phyloP scores from a whole-genome alignment of 1,140 invertebrate species.

The Mya arenaria region DNA sequence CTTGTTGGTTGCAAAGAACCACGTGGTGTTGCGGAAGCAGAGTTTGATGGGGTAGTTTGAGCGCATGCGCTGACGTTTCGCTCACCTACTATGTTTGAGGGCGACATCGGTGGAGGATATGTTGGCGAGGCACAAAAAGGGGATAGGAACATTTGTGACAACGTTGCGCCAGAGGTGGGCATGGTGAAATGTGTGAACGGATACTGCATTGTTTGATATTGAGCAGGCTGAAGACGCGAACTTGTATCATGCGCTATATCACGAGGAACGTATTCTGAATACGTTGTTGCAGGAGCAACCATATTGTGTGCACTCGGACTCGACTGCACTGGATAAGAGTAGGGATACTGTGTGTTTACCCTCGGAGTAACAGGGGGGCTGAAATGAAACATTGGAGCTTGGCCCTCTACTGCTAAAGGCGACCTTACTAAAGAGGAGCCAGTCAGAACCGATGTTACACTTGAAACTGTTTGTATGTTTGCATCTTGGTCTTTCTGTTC shows the following conservation, averaged over 20 bases:
- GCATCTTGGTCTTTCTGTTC: constrained; percentile 64
- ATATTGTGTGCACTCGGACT: constrained; percentile 21
- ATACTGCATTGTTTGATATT: constrained; percentile 66
- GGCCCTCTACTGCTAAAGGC: constrained; percentile 63
- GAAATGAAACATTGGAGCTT: constrained; percentile 70
- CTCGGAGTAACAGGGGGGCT: constrained; percentile 72
- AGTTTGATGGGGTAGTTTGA: too few relatives aligned
- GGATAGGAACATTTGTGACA: constrained; percentile 70
- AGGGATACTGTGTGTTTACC: constrained; percentile 39
- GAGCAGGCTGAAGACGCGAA: constrained; percentile 50
- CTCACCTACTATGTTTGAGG: too few relatives aligned
- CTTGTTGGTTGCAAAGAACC: background rate
- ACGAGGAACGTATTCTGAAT: constrained; percentile 30
- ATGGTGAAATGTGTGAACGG: constrained; percentile 72
- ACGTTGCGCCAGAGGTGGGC: constrained; percentile 21
- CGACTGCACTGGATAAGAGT: constrained; percentile 22
- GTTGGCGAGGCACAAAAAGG: constrained; percentile 70
- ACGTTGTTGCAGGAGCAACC: constrained; percentile 19
- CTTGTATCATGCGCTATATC: constrained; percentile 36
- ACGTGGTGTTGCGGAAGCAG: background rate
- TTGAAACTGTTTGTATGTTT: constrained; percentile 73
- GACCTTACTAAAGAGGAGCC: constrained; percentile 72
- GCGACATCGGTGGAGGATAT: constrained; percentile 62
- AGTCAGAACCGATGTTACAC: constrained; percentile 70
- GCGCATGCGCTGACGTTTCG: too few relatives aligned